Evolutionary conservation across 2,888 invertebrate genomes (phyloP), one percentile per base, ranked within the genome.

Genomic region (Rhagonycha lutea): DNA sequence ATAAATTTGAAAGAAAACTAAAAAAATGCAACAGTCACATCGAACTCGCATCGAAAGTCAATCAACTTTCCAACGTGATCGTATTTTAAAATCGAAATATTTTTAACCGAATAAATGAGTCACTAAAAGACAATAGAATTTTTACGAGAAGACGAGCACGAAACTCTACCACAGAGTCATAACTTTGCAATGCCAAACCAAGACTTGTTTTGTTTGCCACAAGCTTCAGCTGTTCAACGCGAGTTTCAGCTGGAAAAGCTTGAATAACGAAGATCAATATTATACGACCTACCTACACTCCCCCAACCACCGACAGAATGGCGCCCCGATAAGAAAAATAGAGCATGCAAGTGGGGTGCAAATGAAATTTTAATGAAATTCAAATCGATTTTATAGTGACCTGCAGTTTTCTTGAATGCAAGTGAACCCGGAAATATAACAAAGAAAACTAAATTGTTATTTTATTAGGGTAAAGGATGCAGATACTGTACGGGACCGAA

Each of bases 161-260:
- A 47, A 47, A n/a, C 47, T 47, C n/a, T 47, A 47, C 47, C 47
- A 7, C 47, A 47, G 47, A 47, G 47, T 47, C 47, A 47, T 47
- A 47, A 47, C 47, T 47, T 47, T 47, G 47, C 47, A 47, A 47
- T 47, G 47, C 47, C 47, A 47, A 47, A 47, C 47, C 47, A 47
- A n/a, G 47, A 47, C n/a, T 68, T 77, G 76, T 73, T 80, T 78
- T 80, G 79, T 72, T 80, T 74, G 76, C 47, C n/a, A 47, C 69
- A 73, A 74, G 72, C 74, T 81, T 76, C 81, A 81, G 81, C 81
- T 81, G 81, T 79, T 79, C 74, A 71, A 73, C 73, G 77, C 78
- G 68, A 74, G 72, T 74, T 75, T 77, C 77, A 79, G 78, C 78
- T 78, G 80, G 77, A 77, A 76, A 73, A 77, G 75, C 74, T 75